Evolutionary conservation across 2,888 invertebrate genomes (phyloP), one percentile per base, ranked within the genome.

Genomic region (Drosophila falleni): DNA sequence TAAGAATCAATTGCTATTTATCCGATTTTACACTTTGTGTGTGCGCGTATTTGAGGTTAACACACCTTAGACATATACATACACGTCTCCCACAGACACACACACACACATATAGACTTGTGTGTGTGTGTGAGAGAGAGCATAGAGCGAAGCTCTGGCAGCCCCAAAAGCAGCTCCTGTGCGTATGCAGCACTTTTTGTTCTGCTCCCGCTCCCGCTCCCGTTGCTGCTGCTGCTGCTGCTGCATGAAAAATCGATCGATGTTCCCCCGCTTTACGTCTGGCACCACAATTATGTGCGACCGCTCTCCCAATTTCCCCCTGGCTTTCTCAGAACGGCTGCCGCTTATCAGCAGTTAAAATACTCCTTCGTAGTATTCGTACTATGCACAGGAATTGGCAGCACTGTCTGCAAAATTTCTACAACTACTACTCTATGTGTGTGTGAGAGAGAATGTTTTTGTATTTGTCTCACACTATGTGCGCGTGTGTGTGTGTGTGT

Each of bases 51-150:
- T 84, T 89, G 90, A 91, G 92, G 91, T 91, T 91, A 92, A 92
- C 92, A 92, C 92, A 92, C 92, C 92, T 92, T 92, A 90, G 89
- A 87, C 89, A 87, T 89, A 82, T 91, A 91, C 89, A 91, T 89
- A 90, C 89, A 89, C 81, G 87, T 83, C 78, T 59, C 66, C 61
- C 64, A 47, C 64, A 71, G 54, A 50, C 58, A 50, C 26, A 66
- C 33, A n/a, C n/a, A n/a, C n/a, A n/a, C n/a, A n/a, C n/a, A n/a
- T n/a, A n/a, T n/a, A n/a, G n/a, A n/a, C n/a, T n/a, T n/a, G 8
- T 29, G 29, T 13, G n/a, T 10, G 16, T 46, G 19, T 56, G 16
- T 63, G 44, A 59, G 15, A 44, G 44, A 29, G 42, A 58, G 58
- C 58, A 61, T 72, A 58, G 71, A 56, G 68, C 63, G 46, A 29